Conservation (phyloP, 2,797 vertebrate species). For the Perodicticus potto region DNA sequence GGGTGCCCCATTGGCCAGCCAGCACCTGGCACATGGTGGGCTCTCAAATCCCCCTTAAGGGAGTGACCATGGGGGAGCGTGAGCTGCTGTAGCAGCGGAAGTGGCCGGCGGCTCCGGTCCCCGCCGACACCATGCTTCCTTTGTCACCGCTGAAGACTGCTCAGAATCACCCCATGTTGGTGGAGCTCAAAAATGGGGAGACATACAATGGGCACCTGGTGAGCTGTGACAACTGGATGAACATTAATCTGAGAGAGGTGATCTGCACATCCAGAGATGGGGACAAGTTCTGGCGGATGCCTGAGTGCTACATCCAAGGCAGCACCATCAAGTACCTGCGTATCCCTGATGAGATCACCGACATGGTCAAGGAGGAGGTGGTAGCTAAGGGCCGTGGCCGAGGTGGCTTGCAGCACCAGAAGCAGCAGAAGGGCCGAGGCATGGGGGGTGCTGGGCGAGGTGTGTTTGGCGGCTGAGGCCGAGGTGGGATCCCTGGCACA, state of each 20-base stretch:
- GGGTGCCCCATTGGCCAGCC: neutral
- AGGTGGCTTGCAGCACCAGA: conserved; percentile 96
- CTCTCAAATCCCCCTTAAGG: neutral
- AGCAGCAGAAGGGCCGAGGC: conserved; percentile 95
- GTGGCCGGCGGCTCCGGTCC: too few species aligned
- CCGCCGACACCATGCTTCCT: too few species aligned
- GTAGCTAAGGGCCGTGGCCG: conserved; percentile 96
- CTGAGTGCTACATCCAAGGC: conserved; percentile 98
- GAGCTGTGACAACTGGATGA: conserved; percentile 99
- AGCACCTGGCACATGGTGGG: neutral
- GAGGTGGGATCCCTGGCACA: conserved; percentile 90
- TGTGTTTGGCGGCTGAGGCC: conserved; percentile 92
- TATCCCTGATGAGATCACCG: conserved; percentile 98
- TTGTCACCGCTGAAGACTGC: conserved; percentile 97
- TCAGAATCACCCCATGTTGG: conserved; percentile 99
- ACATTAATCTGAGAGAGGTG: conserved; percentile 98
- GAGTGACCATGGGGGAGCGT: neutral
- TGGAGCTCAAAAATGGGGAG: conserved; percentile 98
- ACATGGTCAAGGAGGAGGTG: conserved; percentile 99
- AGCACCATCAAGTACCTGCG: conserved; percentile 99
- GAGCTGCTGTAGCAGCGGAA: too few species aligned
- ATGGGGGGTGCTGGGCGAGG: conserved; percentile 91
- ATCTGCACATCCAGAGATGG: conserved; percentile 99
- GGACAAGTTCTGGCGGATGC: conserved; percentile 99
- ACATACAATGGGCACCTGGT: conserved; percentile 99